Percentiles rank a stretch among this genome's conserved stretches.
phyloP scores from a whole-genome alignment of 2,888 invertebrate genomes.

The Drosophila niveifrons region DNA sequence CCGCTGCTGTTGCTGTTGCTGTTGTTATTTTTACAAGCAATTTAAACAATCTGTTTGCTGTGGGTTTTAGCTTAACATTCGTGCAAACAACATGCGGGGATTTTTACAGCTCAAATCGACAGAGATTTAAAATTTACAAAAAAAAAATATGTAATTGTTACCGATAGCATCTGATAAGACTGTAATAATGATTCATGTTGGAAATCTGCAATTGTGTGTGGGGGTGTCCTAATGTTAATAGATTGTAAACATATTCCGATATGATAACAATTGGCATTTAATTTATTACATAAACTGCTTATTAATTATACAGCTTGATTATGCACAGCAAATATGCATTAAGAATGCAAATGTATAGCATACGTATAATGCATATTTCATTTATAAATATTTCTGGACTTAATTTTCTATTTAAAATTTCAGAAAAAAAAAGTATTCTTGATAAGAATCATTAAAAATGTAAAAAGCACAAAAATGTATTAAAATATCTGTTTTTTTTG shows the following conservation, averaged over 20 bases:
- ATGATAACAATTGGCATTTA: not conserved
- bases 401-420: no score
- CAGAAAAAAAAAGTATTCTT: no score
- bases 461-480: no score
- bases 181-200: not conserved
- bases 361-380: not conserved
- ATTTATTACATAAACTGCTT: not conserved
- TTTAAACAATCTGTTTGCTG: constrained; percentile 72
- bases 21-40: constrained; percentile 71
- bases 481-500: no score
- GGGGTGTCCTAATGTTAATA: not conserved
- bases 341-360: not conserved
- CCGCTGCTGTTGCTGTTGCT: constrained; percentile 39
- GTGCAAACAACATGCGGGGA: constrained; percentile 55
- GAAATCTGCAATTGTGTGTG: no score
- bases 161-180: constrained; percentile 16
- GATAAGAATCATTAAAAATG: no score
- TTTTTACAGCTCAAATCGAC: constrained; percentile 38
- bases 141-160: constrained; percentile 6
- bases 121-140: constrained; percentile 13
- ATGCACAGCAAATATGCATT: not conserved
- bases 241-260: not conserved
- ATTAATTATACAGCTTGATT: not conserved
- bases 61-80: constrained; percentile 58
- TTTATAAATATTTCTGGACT: not conserved